Evolutionary conservation across 2,888 invertebrate genomes (phyloP).

Genomic region (Poecilobothrus nobilitatus): DNA sequence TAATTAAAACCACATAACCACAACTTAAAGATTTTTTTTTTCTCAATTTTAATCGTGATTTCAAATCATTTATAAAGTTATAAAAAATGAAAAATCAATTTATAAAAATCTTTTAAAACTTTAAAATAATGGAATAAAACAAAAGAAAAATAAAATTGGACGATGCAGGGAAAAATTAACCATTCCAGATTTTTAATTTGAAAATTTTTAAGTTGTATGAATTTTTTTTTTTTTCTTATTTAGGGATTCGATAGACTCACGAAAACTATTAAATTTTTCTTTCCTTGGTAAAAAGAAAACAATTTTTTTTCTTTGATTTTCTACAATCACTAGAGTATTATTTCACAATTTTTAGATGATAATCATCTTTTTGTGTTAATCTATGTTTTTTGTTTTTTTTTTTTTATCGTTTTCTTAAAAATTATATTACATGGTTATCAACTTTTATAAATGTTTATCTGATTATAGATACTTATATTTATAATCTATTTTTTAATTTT

Average conservation of each 20-base stretch:
- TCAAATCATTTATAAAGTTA: background rate
- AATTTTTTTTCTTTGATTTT: background rate
- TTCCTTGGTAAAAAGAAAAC: background rate
- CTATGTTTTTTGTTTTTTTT: background rate
- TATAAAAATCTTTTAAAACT: background rate
- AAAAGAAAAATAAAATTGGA: no score
- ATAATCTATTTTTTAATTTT: no score
- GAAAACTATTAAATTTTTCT: background rate
- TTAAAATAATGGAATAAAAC: background rate
- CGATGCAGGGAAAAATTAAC: background rate
- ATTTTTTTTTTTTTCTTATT: background rate
- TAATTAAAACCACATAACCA: conserved; percentile 2
- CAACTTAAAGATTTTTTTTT: background rate
- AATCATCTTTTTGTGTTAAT: background rate
- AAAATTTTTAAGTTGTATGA: background rate
- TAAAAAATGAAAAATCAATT: background rate
- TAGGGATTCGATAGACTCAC: background rate
- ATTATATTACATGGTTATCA: background rate
- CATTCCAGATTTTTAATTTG: background rate
- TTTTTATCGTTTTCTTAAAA: no score
- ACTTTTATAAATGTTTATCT: no score
- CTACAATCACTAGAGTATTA: background rate
- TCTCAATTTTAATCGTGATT: background rate
- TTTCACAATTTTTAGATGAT: background rate
- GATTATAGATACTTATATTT: no score